phyloP scores from a whole-genome alignment of 2,113 vertebrate species.

The Podiceps cristatus region DNA sequence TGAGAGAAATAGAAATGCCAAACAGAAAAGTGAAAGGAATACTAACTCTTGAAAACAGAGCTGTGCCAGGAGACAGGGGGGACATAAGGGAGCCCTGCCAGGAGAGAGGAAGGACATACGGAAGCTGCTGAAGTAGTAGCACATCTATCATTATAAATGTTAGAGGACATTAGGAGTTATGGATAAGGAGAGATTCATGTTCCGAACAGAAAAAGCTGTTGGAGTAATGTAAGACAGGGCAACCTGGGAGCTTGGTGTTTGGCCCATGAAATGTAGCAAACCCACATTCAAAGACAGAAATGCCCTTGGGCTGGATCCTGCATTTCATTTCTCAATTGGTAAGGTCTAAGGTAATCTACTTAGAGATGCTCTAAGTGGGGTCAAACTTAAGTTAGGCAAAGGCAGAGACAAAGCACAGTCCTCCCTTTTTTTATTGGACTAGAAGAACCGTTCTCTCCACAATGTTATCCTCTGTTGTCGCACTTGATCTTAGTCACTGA shows the following conservation, averaged over 20 bases:
- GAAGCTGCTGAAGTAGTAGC: not conserved
- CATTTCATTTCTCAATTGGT: not conserved
- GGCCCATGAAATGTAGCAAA: not conserved
- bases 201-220: not conserved
- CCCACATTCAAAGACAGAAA: not conserved
- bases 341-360: not conserved
- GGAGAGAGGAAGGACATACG: not conserved
- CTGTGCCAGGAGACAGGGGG: conserved; percentile 1
- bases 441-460: not conserved
- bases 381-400: not conserved
- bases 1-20: not conserved
- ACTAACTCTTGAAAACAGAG: conserved; percentile 1
- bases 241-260: not conserved
- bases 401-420: not conserved
- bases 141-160: not conserved
- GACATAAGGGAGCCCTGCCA: not conserved
- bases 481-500: not conserved
- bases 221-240: not conserved
- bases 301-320: not conserved
- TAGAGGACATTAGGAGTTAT: conserved; percentile 16
- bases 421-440: not conserved
- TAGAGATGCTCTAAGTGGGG: not conserved
- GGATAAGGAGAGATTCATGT: not conserved
- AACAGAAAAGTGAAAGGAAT: conserved; percentile 21
- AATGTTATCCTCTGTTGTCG: not conserved